Evolutionary conservation across 2,797 vertebrate species (phyloP).

Genomic region (Phrynocephalus guinanensis): DNA sequence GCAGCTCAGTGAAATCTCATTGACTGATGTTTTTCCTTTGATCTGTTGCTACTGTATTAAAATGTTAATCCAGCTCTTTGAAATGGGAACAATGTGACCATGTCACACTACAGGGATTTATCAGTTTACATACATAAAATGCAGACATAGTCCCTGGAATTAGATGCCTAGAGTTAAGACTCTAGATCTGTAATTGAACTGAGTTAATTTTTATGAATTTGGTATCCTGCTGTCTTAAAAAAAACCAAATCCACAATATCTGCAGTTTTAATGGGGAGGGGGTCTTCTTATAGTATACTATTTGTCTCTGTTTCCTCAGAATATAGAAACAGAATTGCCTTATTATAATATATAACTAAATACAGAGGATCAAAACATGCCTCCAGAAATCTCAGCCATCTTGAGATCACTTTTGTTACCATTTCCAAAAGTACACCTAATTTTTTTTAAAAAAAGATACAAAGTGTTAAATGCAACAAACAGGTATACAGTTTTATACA

Average conservation of each 20-base stretch:
- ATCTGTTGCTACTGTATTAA: slow-evolving; percentile 25
- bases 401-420: not conserved
- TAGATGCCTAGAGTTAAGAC: slow-evolving; percentile 18
- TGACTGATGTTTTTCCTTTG: slow-evolving; percentile 12
- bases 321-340: not conserved
- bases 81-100: not conserved
- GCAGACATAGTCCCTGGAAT: slow-evolving; percentile 3
- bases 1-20: slow-evolving; percentile 7
- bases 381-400: not conserved
- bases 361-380: not conserved
- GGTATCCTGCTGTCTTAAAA: not conserved
- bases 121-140: slow-evolving; percentile 19
- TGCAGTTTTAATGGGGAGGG: not conserved
- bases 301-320: not conserved
- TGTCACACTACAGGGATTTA: slow-evolving; percentile 20
- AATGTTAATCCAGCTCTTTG: slow-evolving; percentile 23
- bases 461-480: too few species aligned
- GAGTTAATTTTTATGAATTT: slow-evolving; percentile 10
- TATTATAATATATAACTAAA: not conserved
- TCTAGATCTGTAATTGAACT: slow-evolving; percentile 9
- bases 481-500: too few species aligned
- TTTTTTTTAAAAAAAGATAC: not conserved
- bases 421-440: not conserved
- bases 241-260: slow-evolving; percentile 3
- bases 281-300: not conserved